Conservation (phyloP, 2,888 invertebrate genomes). For the Protula sp. region DNA sequence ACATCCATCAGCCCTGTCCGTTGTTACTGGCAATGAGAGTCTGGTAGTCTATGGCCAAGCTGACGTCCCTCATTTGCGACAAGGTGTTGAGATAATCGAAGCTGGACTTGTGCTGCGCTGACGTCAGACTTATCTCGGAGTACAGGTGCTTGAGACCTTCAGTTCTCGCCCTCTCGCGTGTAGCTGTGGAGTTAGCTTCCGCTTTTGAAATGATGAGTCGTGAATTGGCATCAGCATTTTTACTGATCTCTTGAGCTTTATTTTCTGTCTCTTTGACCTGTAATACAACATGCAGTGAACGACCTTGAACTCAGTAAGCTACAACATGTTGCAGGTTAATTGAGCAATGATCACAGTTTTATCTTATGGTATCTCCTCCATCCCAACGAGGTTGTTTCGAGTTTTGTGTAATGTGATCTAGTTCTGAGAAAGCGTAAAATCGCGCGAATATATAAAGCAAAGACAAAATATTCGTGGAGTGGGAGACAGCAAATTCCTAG, state of each 20-base stretch:
- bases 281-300: neutral
- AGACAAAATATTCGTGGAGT: too few species aligned
- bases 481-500: too few species aligned
- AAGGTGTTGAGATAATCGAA: conserved; percentile 43
- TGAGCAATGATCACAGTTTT: too few species aligned
- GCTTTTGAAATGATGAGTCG: conserved; percentile 24
- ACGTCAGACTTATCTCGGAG: conserved; percentile 26
- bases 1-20: too few species aligned
- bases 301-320: too few species aligned
- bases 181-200: conserved; percentile 33
- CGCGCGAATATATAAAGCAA: too few species aligned
- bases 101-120: conserved; percentile 32
- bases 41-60: conserved; percentile 41
- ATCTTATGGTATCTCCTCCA: too few species aligned
- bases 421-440: too few species aligned
- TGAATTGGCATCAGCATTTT: conserved; percentile 29
- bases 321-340: too few species aligned
- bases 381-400: too few species aligned
- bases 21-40: conserved; percentile 21
- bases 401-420: too few species aligned
- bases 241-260: conserved; percentile 30
- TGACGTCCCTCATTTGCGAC: conserved; percentile 30
- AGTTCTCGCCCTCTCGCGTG: conserved; percentile 32
- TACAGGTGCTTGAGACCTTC: conserved; percentile 35
- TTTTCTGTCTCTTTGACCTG: conserved; percentile 35